These are phyloP conservation scores for Drosophila sordidapex DNA, from an alignment of 2,888 invertebrate genomes.

Conservation along the genomic window DNA sequence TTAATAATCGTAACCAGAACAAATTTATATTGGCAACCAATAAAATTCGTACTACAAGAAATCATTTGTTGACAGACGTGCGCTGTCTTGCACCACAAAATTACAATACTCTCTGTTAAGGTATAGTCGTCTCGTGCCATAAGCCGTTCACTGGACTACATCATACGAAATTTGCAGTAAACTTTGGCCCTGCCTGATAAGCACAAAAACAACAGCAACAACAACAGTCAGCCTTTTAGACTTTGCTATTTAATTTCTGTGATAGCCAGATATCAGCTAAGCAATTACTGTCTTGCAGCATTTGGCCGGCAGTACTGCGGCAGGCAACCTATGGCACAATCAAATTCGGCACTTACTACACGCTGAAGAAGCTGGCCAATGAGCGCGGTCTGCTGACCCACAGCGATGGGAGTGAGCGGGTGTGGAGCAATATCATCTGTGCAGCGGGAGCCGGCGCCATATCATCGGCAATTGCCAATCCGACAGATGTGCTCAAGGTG, in stretches of 20 bases:
- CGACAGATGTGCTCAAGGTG: constrained; percentile 98
- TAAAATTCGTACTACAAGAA: not conserved
- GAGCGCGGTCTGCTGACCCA: constrained; percentile 85
- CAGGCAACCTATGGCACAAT: constrained; percentile 98
- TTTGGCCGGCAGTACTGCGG: constrained; percentile 95
- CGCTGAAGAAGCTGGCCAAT: constrained; percentile 90
- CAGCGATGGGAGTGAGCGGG: constrained; percentile 86
- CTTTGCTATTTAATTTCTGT: constrained; percentile 46
- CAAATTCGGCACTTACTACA: constrained; percentile 98
- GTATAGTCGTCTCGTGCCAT: constrained; percentile 25
- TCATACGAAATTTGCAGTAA: constrained; percentile 32
- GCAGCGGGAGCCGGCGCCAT: constrained; percentile 90
- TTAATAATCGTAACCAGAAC: not conserved
- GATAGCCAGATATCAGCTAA: constrained; percentile 32
- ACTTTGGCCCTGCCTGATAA: constrained; percentile 62
- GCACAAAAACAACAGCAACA: constrained; percentile 31
- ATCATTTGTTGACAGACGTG: not conserved
- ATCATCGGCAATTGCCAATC: constrained; percentile 97
- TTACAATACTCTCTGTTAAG: not conserved
- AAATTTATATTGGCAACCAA: not conserved
- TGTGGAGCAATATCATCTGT: constrained; percentile 91
- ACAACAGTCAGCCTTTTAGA: constrained; percentile 53
- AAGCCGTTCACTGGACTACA: constrained; percentile 27
- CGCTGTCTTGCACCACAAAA: not conserved
- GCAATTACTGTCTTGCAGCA: constrained; percentile 86